Evolutionary conservation across 2,113 vertebrate genomes (phyloP).

Genomic region (Heloderma charlesbogerti): DNA sequence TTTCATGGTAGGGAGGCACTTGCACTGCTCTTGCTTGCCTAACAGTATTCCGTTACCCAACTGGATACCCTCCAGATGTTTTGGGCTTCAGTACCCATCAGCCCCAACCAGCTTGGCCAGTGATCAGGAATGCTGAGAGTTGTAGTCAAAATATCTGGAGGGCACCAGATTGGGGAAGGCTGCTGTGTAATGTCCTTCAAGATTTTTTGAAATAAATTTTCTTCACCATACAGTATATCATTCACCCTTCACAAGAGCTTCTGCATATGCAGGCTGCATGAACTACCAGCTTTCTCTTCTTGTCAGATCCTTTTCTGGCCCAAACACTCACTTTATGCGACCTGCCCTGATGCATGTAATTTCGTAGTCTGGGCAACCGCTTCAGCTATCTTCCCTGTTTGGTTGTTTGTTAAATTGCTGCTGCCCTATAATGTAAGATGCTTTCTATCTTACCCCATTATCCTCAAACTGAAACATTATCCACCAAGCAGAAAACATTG

Average conservation of each 20-base stretch:
- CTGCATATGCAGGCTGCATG: constrained; percentile 5
- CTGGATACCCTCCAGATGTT: too few relatives aligned
- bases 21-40: not conserved
- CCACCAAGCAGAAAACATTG: not conserved
- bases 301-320: not conserved
- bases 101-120: too few relatives aligned
- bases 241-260: not conserved
- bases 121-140: too few relatives aligned
- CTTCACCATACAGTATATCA: not conserved
- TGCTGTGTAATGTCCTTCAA: not conserved
- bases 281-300: not conserved
- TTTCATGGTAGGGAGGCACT: not conserved
- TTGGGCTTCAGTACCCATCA: too few relatives aligned
- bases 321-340: constrained; percentile 33
- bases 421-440: constrained; percentile 4
- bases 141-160: too few relatives aligned
- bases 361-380: not conserved
- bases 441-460: constrained; percentile 39
- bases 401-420: not conserved
- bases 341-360: constrained; percentile 24
- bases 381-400: not conserved
- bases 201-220: not conserved
- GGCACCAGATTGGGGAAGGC: too few relatives aligned
- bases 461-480: not conserved
- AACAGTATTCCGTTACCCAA: not conserved